Percentiles rank a stretch among this genome's conserved stretches.
Evolutionary conservation across 1,140 invertebrate genomes (phyloP).

Genomic region (Cotesia chilonis): DNA sequence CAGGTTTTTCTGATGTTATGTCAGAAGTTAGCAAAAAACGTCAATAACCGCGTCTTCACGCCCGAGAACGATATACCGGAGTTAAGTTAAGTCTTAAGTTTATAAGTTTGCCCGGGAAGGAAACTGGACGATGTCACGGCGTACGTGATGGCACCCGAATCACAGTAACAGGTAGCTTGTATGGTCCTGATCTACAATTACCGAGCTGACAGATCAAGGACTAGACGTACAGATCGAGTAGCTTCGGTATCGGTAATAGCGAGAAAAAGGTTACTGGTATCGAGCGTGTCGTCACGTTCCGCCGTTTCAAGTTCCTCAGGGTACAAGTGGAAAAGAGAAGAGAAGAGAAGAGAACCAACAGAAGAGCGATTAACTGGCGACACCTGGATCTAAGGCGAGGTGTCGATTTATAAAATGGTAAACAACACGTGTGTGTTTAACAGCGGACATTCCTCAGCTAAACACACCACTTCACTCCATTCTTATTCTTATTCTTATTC

Average conservation of each 20-base stretch:
- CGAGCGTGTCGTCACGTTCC: conserved; percentile 44
- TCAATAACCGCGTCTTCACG: conserved; percentile 10
- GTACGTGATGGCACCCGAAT: conserved; percentile 52
- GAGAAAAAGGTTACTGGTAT: conserved; percentile 19
- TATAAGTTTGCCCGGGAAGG: conserved; percentile 40
- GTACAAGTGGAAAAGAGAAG: not conserved
- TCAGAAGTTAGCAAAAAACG: conserved; percentile 3
- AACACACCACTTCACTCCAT: too few species aligned
- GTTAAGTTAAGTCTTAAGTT: conserved; percentile 14
- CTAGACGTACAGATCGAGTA: conserved; percentile 6
- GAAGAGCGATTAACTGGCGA: conserved; percentile 44
- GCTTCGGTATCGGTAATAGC: not conserved
- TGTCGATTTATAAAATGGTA: conserved; percentile 44
- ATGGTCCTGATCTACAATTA: conserved; percentile 30
- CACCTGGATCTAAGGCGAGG: conserved; percentile 34
- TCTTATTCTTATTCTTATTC: too few species aligned
- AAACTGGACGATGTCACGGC: conserved; percentile 40
- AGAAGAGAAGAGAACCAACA: not conserved
- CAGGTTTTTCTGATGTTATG: not conserved
- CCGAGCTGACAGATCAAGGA: conserved; percentile 14
- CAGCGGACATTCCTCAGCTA: not conserved
- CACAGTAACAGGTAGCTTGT: conserved; percentile 32
- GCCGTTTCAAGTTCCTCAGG: conserved; percentile 30
- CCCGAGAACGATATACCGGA: not conserved
- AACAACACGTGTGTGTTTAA: conserved; percentile 28